Conservation (phyloP, 2,113 vertebrate species). For the Petrocephalus zakoni region DNA sequence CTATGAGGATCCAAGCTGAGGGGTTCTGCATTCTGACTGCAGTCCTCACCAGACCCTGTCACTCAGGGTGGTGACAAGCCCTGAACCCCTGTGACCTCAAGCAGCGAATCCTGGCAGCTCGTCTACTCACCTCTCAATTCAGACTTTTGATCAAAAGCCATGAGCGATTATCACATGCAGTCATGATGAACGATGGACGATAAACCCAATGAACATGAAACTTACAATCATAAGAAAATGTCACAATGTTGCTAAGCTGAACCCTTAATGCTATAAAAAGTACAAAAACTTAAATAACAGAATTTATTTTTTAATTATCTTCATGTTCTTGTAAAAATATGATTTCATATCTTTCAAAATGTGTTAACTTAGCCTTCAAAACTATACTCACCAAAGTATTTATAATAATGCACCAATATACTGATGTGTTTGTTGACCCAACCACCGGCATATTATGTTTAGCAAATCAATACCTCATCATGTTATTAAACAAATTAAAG, state of each 20-base stretch:
- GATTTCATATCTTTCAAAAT: not conserved
- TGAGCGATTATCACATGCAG: not conserved
- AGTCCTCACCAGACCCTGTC: constrained; percentile 48
- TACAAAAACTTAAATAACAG: not conserved
- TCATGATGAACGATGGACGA: not conserved
- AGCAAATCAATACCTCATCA: not conserved
- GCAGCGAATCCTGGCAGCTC: not conserved
- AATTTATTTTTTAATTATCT: too few species aligned
- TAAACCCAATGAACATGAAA: not conserved
- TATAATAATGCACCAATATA: not conserved
- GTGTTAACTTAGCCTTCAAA: not conserved
- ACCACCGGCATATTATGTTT: not conserved
- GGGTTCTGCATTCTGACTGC: constrained; percentile 45
- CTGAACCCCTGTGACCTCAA: not conserved
- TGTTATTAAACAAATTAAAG: not conserved
- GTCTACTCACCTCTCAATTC: not conserved
- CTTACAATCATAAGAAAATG: not conserved
- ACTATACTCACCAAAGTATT: not conserved
- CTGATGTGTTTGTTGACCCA: not conserved
- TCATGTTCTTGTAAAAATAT: not conserved
- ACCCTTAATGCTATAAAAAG: not conserved
- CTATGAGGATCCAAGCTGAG: constrained; percentile 53
- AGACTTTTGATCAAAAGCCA: not conserved
- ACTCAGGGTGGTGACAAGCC: constrained; percentile 37
- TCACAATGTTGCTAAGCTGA: not conserved